Conservation (phyloP, 2,797 vertebrate species). For the Hippocampus kuda region DNA sequence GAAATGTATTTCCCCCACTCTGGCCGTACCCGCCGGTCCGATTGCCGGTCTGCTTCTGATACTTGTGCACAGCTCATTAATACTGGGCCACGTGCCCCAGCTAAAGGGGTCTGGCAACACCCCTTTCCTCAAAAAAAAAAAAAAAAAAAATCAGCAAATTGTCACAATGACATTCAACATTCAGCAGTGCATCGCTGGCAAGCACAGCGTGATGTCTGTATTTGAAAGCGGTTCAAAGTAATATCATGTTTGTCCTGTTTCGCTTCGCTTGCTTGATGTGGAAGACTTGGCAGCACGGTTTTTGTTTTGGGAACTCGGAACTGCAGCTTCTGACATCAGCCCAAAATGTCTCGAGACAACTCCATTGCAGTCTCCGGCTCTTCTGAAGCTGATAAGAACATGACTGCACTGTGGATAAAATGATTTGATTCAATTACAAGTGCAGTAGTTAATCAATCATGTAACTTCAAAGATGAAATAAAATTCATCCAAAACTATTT, state of each 20-base stretch:
- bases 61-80: too few relatives aligned
- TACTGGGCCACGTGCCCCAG: too few relatives aligned
- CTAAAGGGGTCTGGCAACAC: too few relatives aligned
- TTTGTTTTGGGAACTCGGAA: background rate
- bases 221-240: background rate
- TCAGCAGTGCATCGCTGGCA: background rate
- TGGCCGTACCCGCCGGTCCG: too few relatives aligned
- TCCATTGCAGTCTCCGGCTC: background rate
- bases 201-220: background rate
- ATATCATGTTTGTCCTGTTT: constrained; percentile 1
- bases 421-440: background rate
- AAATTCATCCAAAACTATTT: too few relatives aligned
- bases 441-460: too few relatives aligned
- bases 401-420: background rate
- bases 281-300: background rate
- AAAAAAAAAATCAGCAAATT: background rate
- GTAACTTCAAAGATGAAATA: too few relatives aligned
- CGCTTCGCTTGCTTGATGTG: background rate
- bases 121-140: background rate
- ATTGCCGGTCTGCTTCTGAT: too few relatives aligned
- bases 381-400: background rate
- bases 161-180: background rate
- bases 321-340: background rate
- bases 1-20: too few relatives aligned
- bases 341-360: background rate